Conservation (phyloP, 2,888 invertebrate genomes). For the Polydrusus tereticollis region DNA sequence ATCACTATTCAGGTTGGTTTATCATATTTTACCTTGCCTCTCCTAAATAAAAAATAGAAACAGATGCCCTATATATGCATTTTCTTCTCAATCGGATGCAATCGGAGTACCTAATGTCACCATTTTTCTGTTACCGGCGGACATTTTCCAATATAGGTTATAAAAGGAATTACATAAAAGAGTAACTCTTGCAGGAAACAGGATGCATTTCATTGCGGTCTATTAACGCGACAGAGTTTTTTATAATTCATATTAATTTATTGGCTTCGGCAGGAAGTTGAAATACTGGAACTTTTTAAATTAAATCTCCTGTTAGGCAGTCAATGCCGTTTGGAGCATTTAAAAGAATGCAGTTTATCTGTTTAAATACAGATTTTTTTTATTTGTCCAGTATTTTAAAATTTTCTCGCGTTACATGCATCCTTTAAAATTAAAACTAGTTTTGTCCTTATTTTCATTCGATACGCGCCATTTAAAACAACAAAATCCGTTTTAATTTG, state of each 20-base stretch:
- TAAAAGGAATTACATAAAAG: neutral
- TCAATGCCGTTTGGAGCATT: neutral
- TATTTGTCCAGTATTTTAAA: too few relatives aligned
- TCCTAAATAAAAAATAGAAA: too few relatives aligned
- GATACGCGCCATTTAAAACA: too few relatives aligned
- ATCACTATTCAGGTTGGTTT: too few relatives aligned
- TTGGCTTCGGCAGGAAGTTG: conserved; percentile 39
- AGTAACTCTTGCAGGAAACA: conserved; percentile 42
- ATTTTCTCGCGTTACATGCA: too few relatives aligned
- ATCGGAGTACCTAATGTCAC: too few relatives aligned
- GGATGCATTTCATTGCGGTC: conserved; percentile 45
- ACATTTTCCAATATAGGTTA: conserved; percentile 2
- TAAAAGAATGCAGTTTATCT: neutral
- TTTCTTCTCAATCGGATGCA: too few relatives aligned
- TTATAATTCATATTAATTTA: conserved; percentile 42
- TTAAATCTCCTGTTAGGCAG: neutral
- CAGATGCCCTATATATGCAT: too few relatives aligned
- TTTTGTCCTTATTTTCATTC: too few relatives aligned
- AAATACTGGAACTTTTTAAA: conserved; percentile 13
- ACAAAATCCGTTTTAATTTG: neutral
- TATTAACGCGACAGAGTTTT: conserved; percentile 40
- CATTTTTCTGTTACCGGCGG: too few relatives aligned
- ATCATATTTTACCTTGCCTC: too few relatives aligned
- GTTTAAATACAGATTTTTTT: neutral
- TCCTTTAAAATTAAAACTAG: too few relatives aligned